Evolutionary conservation across 2,888 invertebrate genomes (phyloP), one percentile per base, ranked within the genome.

Genomic region (Himalopsyche japonica): DNA sequence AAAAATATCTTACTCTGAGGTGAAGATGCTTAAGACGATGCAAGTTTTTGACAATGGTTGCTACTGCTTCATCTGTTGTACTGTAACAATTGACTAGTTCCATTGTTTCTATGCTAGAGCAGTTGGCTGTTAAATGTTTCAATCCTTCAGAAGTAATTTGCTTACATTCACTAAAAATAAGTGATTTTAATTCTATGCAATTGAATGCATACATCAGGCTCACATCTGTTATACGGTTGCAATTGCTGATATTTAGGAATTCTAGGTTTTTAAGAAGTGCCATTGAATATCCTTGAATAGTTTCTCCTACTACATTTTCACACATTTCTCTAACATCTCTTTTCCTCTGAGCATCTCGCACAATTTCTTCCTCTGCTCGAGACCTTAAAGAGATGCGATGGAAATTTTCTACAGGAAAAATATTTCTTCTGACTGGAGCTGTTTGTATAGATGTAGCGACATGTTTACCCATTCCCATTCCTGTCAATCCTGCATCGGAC

Each of bases 401-500:
- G 34, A 79, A 57, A 82, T 64, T 43, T 80, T 85, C 82, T 80
- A 27, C 85, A 81, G 24, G 83, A 34, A 18, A 6, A 15, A 76
- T 30, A 47, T 88, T 87, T 1, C 91, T 89, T 89, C 90, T 90
- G 57, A 90, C 90, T 1, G 91, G 90, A 1, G 88, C 89, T 82
- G 90, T 90, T 34, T 83, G 80, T 34, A 78, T 18, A 77, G 90
- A 89, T 32, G 89, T 88, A 57, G 88, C 88, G 84, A 90, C 89
- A 37, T 89, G 86, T 86, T 91, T 90, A 12, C 91, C 89, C 88
- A 92, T 92, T 7, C 93, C 92, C 93, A 95, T 94, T 7, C 93
- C 95, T 24, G 95, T 95, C 20, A 96, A 90, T 0, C 95, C 96
- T 43, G 93, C 93, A 90, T 96, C 96, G 12, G 95, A 94, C 47